Evolutionary conservation across 1,140 invertebrate species (phyloP).

Genomic region (Procambarus virginalis): DNA sequence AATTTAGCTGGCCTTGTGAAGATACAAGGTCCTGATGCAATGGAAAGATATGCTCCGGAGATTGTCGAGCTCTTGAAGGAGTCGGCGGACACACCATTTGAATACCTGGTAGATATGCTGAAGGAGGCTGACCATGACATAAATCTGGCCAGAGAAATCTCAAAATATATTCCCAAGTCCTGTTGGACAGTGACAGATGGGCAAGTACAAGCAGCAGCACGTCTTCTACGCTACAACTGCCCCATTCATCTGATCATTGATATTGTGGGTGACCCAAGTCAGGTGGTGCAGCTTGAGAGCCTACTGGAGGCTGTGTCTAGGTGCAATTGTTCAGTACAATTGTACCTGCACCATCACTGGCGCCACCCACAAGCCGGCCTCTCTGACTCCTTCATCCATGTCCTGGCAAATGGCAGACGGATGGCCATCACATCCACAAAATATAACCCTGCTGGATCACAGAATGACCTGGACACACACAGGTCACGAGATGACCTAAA

Average conservation of each 20-base stretch:
- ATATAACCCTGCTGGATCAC: background rate
- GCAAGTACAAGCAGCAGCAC: conserved; percentile 18
- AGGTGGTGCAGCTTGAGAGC: conserved; percentile 4
- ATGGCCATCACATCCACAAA: background rate
- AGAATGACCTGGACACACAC: too few relatives aligned
- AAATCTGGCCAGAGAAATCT: conserved; percentile 14
- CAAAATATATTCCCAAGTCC: conserved; percentile 17
- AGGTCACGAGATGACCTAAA: background rate
- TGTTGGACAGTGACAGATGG: conserved; percentile 23
- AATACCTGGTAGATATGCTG: conserved; percentile 27
- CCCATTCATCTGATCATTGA: conserved; percentile 15
- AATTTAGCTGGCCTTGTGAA: conserved; percentile 21
- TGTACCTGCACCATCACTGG: conserved; percentile 42
- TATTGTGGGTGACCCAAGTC: conserved; percentile 7
- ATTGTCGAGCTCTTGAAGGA: conserved; percentile 14
- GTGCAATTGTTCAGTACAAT: background rate
- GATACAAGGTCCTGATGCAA: background rate
- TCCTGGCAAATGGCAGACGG: background rate
- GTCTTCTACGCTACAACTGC: background rate
- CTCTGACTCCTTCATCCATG: background rate
- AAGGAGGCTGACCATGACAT: conserved; percentile 25
- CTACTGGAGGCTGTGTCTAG: background rate
- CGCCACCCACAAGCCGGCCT: background rate
- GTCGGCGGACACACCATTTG: conserved; percentile 11
- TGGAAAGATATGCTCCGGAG: background rate